These are phyloP conservation scores for Sarcophaga subvicina DNA, from an alignment of 2,888 invertebrate genomes.

Conservation along the genomic window DNA sequence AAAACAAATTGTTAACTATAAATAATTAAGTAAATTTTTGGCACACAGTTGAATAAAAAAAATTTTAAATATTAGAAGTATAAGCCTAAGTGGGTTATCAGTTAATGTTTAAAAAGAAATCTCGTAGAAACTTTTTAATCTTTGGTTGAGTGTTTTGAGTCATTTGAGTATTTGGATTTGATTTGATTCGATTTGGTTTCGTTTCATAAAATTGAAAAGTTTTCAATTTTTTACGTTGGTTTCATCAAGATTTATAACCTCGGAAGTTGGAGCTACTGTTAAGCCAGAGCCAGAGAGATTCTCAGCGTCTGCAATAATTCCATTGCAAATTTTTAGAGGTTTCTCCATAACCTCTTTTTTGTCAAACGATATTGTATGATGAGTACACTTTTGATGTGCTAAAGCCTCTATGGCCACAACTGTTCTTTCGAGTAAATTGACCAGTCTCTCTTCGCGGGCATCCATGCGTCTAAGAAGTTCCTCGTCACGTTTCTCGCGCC, in stretches of 20 bases:
- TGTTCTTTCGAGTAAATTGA: constrained; percentile 80
- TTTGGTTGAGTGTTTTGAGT: constrained; percentile 63
- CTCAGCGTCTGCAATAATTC: constrained; percentile 17
- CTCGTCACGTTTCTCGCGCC: constrained; percentile 81
- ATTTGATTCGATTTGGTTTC: constrained; percentile 41
- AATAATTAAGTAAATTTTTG: constrained; percentile 73
- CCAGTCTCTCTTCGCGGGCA: constrained; percentile 80
- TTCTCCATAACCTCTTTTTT: constrained; percentile 36
- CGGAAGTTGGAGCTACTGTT: neutral
- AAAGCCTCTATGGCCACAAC: constrained; percentile 80
- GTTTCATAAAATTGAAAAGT: neutral
- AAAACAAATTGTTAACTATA: constrained; percentile 42
- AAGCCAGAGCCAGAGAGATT: constrained; percentile 19
- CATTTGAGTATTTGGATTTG: constrained; percentile 57
- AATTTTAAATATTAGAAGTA: constrained; percentile 18
- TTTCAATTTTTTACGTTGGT: constrained; percentile 43
- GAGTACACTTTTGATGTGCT: constrained; percentile 74
- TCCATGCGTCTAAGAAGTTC: constrained; percentile 81
- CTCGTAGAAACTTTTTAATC: constrained; percentile 61
- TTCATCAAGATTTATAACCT: constrained; percentile 2
- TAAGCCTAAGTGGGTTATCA: neutral
- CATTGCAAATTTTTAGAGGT: constrained; percentile 31
- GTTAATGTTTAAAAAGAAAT: constrained; percentile 41
- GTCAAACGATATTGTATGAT: constrained; percentile 7
- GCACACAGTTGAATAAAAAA: constrained; percentile 67